Evolutionary conservation across 2,797 vertebrate species (phyloP).

Genomic region (Spheniscus humboldti): DNA sequence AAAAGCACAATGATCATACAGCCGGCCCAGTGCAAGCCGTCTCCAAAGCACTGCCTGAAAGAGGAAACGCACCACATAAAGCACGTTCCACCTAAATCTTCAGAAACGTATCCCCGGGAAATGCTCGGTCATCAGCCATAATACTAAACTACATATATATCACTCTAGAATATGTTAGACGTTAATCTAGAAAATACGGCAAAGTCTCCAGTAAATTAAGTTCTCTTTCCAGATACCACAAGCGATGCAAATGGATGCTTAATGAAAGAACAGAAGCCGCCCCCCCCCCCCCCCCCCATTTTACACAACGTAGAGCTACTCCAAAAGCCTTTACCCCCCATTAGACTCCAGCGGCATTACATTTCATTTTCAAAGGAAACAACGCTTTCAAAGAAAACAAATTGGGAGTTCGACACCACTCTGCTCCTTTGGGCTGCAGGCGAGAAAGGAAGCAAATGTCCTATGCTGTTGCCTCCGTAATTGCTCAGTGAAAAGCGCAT

Average conservation of each 20-base stretch:
- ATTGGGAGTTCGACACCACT: neutral
- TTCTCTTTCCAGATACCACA: neutral
- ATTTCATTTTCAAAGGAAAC: neutral
- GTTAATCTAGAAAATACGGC: neutral
- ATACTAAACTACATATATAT: neutral
- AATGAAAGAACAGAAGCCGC: neutral
- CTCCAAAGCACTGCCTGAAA: constrained; percentile 94
- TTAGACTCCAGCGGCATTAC: neutral
- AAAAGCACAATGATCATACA: constrained; percentile 97
- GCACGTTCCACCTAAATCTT: neutral
- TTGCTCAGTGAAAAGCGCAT: neutral
- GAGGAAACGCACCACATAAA: neutral
- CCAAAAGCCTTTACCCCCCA: neutral
- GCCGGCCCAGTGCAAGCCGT: constrained; percentile 96
- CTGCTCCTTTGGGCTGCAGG: neutral
- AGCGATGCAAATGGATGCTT: neutral
- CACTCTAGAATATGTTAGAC: neutral
- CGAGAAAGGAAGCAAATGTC: neutral
- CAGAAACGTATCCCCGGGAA: neutral
- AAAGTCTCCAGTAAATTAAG: neutral
- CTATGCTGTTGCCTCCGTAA: neutral
- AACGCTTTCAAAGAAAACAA: neutral
- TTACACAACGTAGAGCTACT: neutral
- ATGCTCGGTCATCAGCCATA: neutral
- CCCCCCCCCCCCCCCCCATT: fast-evolving